Conservation (phyloP, 2,888 invertebrate genomes). For the Watsonalla cultraria region DNA sequence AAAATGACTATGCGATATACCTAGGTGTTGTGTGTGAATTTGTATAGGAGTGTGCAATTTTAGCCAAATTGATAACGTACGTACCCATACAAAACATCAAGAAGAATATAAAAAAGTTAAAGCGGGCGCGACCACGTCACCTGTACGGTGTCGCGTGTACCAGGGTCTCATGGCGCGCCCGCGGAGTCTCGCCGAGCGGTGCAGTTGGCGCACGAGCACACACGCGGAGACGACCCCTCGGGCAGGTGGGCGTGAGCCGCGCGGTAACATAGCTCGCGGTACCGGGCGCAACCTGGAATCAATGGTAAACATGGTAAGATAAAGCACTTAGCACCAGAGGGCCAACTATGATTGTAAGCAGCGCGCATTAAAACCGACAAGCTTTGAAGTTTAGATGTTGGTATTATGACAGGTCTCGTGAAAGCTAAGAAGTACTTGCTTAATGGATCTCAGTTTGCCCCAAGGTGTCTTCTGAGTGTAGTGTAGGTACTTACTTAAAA, state of each 20-base stretch:
- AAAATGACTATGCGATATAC: too few relatives aligned
- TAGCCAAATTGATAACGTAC: background rate
- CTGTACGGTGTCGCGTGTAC: slow-evolving; percentile 15
- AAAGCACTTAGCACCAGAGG: too few relatives aligned
- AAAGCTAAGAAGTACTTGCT: too few relatives aligned
- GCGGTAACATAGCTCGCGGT: slow-evolving; percentile 70
- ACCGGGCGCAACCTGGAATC: slow-evolving; percentile 62
- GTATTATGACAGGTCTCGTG: too few relatives aligned
- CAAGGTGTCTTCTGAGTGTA: background rate
- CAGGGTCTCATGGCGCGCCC: slow-evolving; percentile 28
- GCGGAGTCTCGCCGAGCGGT: slow-evolving; percentile 41
- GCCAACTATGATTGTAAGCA: too few relatives aligned
- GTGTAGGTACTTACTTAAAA: background rate
- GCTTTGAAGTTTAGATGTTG: too few relatives aligned
- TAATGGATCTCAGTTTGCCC: background rate
- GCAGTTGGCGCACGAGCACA: slow-evolving; percentile 64
- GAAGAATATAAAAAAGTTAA: background rate
- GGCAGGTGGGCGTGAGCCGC: slow-evolving; percentile 59
- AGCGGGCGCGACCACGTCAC: slow-evolving; percentile 3
- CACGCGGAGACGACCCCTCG: slow-evolving; percentile 30
- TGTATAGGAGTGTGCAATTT: too few relatives aligned
- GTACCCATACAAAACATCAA: background rate
- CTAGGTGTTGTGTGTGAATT: too few relatives aligned
- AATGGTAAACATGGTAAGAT: background rate
- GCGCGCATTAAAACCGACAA: too few relatives aligned